These are phyloP conservation scores for Rhopalosiphum padi DNA, from an alignment of 1,140 invertebrate species.

Conservation along the genomic window DNA sequence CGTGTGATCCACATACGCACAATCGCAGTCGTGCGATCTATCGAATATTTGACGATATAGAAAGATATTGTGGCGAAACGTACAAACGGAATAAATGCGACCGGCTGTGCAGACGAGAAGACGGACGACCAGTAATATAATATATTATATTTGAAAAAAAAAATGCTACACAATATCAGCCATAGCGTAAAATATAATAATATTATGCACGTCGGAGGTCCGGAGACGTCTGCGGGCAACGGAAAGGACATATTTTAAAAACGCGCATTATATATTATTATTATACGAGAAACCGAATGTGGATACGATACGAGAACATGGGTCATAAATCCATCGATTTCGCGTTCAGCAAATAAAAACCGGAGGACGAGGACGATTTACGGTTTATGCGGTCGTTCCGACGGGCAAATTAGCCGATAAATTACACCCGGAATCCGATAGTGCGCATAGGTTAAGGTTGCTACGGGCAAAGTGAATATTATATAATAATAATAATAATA, in stretches of 20 bases:
- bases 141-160: not conserved
- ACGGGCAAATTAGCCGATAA: conserved; percentile 52
- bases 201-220: conserved; percentile 17
- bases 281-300: not conserved
- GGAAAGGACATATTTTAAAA: conserved; percentile 1
- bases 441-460: not conserved
- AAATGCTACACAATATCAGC: not conserved
- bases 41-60: not conserved
- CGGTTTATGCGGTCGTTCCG: conserved; percentile 25
- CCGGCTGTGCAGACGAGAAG: not conserved
- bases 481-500: not conserved
- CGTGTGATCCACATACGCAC: not conserved
- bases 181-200: not conserved
- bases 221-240: not conserved
- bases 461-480: conserved; percentile 9
- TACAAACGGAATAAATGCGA: not conserved
- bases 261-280: not conserved
- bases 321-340: conserved; percentile 49
- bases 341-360: conserved; percentile 50
- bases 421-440: conserved; percentile 27
- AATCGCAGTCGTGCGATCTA: not conserved
- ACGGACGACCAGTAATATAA: not conserved
- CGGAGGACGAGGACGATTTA: conserved; percentile 48
- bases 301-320: conserved; percentile 10
- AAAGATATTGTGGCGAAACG: not conserved